Percentiles rank a stretch among this genome's conserved stretches.
Evolutionary conservation across 2,113 vertebrate species (phyloP).

Genomic region (Syrmaticus mikado): DNA sequence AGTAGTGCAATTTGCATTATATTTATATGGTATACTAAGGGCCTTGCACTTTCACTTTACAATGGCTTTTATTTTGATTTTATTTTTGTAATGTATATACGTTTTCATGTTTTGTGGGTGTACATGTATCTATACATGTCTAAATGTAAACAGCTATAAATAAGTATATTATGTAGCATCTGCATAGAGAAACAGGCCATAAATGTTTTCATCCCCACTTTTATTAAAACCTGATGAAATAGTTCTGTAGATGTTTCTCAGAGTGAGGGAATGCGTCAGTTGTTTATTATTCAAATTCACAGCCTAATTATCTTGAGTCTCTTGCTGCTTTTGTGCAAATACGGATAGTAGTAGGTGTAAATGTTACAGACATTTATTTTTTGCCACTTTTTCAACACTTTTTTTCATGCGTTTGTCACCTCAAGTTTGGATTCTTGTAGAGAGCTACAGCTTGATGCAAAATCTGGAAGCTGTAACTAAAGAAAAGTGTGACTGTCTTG

Average conservation of each 20-base stretch:
- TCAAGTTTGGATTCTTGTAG: conserved; percentile 38
- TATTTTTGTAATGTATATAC: not conserved
- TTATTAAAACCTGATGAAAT: not conserved
- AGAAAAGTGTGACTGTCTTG: conserved; percentile 43
- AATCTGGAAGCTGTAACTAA: conserved; percentile 22
- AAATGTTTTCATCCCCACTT: not conserved
- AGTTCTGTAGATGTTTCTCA: not conserved
- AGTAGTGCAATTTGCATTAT: not conserved
- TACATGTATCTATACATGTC: not conserved
- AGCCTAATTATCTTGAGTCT: conserved; percentile 39
- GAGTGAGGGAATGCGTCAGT: not conserved
- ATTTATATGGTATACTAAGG: not conserved
- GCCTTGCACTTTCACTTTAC: not conserved
- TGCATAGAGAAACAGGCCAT: not conserved
- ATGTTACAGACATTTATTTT: conserved; percentile 27
- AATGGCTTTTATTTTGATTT: not conserved
- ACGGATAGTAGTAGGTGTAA: conserved; percentile 31
- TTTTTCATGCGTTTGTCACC: conserved; percentile 32
- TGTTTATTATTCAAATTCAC: conserved; percentile 49
- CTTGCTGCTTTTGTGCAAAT: conserved; percentile 34
- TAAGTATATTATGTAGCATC: not conserved
- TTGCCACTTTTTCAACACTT: conserved; percentile 23
- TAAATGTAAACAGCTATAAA: not conserved
- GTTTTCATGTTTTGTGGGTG: not conserved
- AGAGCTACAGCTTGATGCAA: conserved; percentile 33